Evolutionary conservation across 2,797 vertebrate species (phyloP).

Genomic region (Mus spretus): DNA sequence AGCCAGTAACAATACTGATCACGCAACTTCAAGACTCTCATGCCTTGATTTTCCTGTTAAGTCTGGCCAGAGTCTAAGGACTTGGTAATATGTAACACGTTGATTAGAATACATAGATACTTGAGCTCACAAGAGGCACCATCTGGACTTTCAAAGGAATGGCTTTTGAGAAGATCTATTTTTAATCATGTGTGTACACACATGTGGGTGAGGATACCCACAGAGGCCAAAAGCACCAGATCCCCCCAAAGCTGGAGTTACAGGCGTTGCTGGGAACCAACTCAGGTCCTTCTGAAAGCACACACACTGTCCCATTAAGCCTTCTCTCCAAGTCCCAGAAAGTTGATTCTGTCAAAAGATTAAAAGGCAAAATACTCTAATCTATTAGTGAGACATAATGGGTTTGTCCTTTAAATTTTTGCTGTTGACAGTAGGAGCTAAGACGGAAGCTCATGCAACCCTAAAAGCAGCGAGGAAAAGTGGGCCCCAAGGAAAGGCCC

Average conservation of each 20-base stretch:
- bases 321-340: neutral
- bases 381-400: neutral
- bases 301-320: neutral
- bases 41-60: neutral
- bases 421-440: neutral
- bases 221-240: neutral
- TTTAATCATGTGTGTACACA: neutral
- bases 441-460: neutral
- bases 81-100: neutral
- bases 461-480: neutral
- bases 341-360: neutral
- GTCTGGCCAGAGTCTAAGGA: neutral
- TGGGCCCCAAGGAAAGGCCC: neutral
- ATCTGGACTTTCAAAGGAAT: neutral
- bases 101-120: neutral
- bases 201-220: neutral
- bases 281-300: no score
- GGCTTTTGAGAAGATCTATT: neutral
- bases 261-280: neutral
- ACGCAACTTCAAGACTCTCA: neutral
- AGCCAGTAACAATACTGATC: neutral
- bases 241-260: neutral
- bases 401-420: neutral
- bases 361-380: conserved; percentile 21
- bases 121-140: neutral